These are phyloP conservation scores for Agrotis puta DNA, from an alignment of 2,888 invertebrate genomes.

Conservation along the genomic window DNA sequence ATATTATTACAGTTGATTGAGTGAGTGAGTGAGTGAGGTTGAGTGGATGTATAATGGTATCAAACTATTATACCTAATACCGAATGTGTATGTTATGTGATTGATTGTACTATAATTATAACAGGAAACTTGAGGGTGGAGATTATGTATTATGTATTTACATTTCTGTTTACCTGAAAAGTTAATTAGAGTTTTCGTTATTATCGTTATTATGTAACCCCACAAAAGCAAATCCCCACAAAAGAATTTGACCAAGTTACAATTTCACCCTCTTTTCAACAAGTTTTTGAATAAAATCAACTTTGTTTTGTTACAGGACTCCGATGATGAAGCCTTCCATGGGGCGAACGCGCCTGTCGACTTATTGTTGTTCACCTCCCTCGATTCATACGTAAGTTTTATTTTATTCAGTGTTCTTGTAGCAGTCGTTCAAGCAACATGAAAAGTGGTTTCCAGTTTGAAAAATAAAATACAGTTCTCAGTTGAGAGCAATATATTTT, in stretches of 20 bases:
- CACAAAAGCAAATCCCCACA: too few relatives aligned
- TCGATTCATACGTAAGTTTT: conserved; percentile 45
- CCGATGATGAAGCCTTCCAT: conserved; percentile 37
- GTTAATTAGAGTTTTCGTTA: too few relatives aligned
- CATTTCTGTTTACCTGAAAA: too few relatives aligned
- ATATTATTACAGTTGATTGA: too few relatives aligned
- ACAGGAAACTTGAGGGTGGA: background rate
- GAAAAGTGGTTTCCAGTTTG: background rate
- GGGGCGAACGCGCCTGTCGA: conserved; percentile 14
- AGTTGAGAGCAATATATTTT: conserved; percentile 6
- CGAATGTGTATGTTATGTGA: background rate
- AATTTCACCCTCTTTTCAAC: background rate
- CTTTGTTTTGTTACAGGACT: conserved; percentile 49
- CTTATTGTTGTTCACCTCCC: conserved; percentile 32
- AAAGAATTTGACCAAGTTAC: too few relatives aligned
- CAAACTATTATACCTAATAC: background rate
- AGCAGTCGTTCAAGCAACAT: conserved; percentile 4
- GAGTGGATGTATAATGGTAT: background rate
- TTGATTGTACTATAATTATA: background rate
- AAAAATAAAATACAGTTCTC: conserved; percentile 9
- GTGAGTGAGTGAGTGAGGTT: too few relatives aligned
- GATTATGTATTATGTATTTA: too few relatives aligned
- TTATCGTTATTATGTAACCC: too few relatives aligned
- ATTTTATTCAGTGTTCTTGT: conserved; percentile 18
- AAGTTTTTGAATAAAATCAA: conserved; percentile 12